Evolutionary conservation across 1,140 invertebrate species (phyloP), one percentile per base, ranked within the genome.

Genomic region (Drosophila azteca): DNA sequence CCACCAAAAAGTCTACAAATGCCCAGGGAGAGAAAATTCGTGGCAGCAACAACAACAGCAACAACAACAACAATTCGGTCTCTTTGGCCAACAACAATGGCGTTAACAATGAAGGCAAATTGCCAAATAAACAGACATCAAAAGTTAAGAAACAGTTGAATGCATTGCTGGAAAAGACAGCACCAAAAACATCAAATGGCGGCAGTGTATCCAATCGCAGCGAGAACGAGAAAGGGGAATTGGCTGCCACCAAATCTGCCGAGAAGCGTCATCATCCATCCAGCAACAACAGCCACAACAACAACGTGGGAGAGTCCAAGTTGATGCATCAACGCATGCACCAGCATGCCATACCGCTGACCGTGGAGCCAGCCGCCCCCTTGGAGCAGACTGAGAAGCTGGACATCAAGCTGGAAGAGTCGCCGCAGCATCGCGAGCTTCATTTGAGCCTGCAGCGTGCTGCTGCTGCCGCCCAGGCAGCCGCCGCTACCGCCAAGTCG

Each of bases 91-190:
- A 64, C 52, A 66, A 61, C 51, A 83, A 54, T 53, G 72, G 65
- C 61, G 78, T 22, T 52, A 68, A 63, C 57, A 51, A 52, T 46
- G 59, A 83, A 8, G 50, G 48, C 64, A 91, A 91, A 75, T 39
- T 77, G 29, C 66, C 75, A 20, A 60, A 79, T 17, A 91, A 90
- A 54, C 85, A 89, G 52, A 48, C 58, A 15, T 74, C 84, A 60
- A 92, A 91, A 70, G 84, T 90, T 26, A 92, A 91, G 74, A 92
- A 92, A 57, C 90, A 91, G 73, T 68, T 90, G 43, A 90, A 90
- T 71, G 78, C 89, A 8, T 41, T 90, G 57, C 74, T 91, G 26
- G 90, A 91, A 44, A 91, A 91, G 72, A 68, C 71, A 24, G 70
- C 71, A 24, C 48, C 77, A 44, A 90, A 90, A 31, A n/a, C 55